Base-by-base conservation (phyloP, 2,797 vertebrate species). In the Pelodytes ibericus region DNA sequence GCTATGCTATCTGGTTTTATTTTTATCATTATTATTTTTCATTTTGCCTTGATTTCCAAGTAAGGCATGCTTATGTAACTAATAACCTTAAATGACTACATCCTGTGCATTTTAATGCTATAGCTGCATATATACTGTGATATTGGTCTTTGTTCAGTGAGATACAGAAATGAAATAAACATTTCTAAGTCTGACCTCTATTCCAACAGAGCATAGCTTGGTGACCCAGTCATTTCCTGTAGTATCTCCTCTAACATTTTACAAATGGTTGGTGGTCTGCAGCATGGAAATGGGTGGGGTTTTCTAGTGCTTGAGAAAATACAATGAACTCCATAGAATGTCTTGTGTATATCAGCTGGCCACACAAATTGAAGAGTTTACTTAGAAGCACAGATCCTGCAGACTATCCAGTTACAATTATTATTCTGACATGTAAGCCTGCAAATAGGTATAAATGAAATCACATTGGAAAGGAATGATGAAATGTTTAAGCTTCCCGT, bases 361-460 rank as follows among this genome's bases (percentile, higher is more conserved):
- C 82, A 80, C 81, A 75, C 80, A 66, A 70, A 87, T 86, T 75
- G 70, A 74, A 64, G 75, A 22, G 64, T 84, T 81, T 81, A 74
- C 73, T 85, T 81, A 81, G 80, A 83, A 86, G 80, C 63, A 60
- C 71, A 84, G 80, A 82, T 89, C 79, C 58, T 75, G 80, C 76
- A 80, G 87, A 72, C 75, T 85, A 86, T 91, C 84, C 18, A 0
- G 0, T 90, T 88, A 83, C 84, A 53, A 83, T 86, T 86, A 84
- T 80, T 80, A 89, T 91, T 89, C 85, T 87, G 84, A 87, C 73
- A 84, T 53, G 53, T 79, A 84, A 90, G 85, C 79, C 80, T 83
- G 80, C 82, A 83, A 86, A 84, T 79, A 86, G 71, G 69, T 70
- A 73, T 83, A 86, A 84, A 86, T 84, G 74, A 88, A 88, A 88